A percentile compares a stretch with the other conserved stretches of the same genome.
phyloP scores from a whole-genome alignment of 1,140 invertebrate species.

The Pseudobourletiella spinata region DNA sequence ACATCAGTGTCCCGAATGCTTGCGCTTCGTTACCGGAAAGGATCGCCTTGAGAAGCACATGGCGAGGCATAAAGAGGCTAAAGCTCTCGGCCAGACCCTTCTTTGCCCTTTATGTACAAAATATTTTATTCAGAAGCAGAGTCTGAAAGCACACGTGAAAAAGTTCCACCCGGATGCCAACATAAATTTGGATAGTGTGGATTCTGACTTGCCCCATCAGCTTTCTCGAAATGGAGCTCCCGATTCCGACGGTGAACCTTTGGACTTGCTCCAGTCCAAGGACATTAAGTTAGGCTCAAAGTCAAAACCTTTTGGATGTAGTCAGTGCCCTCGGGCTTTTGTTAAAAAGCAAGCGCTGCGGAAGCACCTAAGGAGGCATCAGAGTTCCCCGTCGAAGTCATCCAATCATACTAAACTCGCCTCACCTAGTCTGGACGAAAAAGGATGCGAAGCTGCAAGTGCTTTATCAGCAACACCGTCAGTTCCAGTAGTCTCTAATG shows the following conservation, averaged over 20 bases:
- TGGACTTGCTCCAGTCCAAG: too few species aligned
- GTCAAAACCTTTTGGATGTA: conserved; percentile 12
- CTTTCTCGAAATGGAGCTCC: too few species aligned
- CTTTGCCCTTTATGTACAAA: conserved; percentile 29
- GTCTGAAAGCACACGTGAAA: conserved; percentile 25
- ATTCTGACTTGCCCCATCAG: background rate
- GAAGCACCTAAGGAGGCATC: conserved; percentile 13
- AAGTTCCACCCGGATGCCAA: conserved; percentile 24
- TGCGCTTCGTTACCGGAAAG: conserved; percentile 26
- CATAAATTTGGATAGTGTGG: background rate
- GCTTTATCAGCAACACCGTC: background rate
- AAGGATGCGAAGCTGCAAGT: background rate
- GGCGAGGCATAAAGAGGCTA: conserved; percentile 27
- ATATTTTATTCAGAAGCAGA: conserved; percentile 31
- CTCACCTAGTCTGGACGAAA: background rate
- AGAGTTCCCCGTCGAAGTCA: background rate
- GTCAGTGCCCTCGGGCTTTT: conserved; percentile 9
- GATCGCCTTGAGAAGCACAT: conserved; percentile 28
- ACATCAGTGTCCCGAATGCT: conserved; percentile 25
- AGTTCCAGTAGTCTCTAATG: too few species aligned
- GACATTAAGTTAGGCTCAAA: too few species aligned
- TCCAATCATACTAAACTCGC: background rate
- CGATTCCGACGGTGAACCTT: too few species aligned
- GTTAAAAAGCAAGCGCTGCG: conserved; percentile 1
- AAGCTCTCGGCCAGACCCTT: conserved; percentile 22